Conservation (phyloP, 2,113 vertebrate species). For the Pangasianodon hypophthalmus region DNA sequence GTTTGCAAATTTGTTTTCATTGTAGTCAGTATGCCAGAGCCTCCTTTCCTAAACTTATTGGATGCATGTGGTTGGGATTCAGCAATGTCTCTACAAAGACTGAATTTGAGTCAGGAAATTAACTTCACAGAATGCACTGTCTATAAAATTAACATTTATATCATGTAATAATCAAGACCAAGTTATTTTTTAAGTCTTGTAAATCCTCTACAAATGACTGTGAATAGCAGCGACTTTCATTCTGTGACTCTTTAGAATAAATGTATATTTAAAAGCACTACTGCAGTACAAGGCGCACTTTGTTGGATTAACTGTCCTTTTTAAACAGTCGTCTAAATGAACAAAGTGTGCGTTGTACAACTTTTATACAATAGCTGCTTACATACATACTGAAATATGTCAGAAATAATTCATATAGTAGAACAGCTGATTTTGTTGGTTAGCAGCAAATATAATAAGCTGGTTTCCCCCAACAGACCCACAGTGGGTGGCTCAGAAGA, state of each 20-base stretch:
- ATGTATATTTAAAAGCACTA: not conserved
- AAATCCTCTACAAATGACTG: not conserved
- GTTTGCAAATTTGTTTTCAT: not conserved
- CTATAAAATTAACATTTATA: not conserved
- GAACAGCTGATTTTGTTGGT: constrained; percentile 21
- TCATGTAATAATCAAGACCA: not conserved
- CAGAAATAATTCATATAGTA: not conserved
- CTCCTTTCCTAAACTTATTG: not conserved
- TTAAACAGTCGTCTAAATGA: not conserved
- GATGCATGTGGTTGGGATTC: not conserved
- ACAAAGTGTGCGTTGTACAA: constrained; percentile 27
- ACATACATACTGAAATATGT: not conserved
- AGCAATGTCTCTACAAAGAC: not conserved
- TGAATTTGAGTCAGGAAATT: not conserved
- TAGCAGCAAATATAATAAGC: not conserved
- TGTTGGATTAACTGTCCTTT: constrained; percentile 12
- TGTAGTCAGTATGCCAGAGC: not conserved
- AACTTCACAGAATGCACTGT: not conserved
- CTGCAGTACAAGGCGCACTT: not conserved
- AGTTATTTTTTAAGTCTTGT: not conserved
- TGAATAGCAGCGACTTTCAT: not conserved
- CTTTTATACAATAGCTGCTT: constrained; percentile 14
- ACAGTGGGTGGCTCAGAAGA: not conserved
- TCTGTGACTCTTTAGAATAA: constrained; percentile 4
- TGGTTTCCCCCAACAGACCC: not conserved